Percentiles rank a stretch among this genome's conserved stretches.
Conservation (phyloP, 2,113 vertebrate genomes). For the Noturus placidus region DNA sequence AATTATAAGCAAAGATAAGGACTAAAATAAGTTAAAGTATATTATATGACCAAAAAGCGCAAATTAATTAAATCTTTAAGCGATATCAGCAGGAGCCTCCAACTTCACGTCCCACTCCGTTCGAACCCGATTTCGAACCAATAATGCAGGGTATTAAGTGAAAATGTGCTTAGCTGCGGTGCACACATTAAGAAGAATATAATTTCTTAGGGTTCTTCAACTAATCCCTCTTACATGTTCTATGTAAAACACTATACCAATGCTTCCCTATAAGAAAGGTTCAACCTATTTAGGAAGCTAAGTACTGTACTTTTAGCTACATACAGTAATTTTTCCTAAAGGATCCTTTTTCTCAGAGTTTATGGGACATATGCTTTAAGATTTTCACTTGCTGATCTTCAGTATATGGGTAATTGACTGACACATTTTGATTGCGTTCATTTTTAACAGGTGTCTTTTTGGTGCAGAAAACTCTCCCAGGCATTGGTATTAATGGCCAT, state of each 20-base stretch:
- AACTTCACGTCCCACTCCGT: too few species aligned
- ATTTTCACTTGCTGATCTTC: background rate
- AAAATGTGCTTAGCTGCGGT: background rate
- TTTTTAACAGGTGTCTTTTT: slow-evolving; percentile 19
- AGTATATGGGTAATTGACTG: background rate
- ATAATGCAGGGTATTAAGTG: background rate
- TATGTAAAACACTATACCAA: background rate
- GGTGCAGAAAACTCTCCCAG: background rate
- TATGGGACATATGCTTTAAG: background rate
- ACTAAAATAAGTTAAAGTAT: too few species aligned
- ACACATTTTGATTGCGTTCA: background rate
- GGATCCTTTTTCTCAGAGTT: background rate
- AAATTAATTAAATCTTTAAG: too few species aligned
- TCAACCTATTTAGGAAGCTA: background rate
- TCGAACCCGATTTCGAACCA: too few species aligned
- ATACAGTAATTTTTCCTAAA: background rate
- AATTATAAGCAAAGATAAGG: too few species aligned
- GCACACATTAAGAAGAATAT: too few species aligned
- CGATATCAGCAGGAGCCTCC: too few species aligned
- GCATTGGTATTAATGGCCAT: background rate
- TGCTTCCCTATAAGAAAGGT: background rate
- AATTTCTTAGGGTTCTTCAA: background rate
- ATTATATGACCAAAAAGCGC: too few species aligned
- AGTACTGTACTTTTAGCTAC: background rate
- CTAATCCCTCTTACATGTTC: background rate